Base-by-base conservation (phyloP, 2,888 invertebrate genomes). In the Macrophya annulata region DNA sequence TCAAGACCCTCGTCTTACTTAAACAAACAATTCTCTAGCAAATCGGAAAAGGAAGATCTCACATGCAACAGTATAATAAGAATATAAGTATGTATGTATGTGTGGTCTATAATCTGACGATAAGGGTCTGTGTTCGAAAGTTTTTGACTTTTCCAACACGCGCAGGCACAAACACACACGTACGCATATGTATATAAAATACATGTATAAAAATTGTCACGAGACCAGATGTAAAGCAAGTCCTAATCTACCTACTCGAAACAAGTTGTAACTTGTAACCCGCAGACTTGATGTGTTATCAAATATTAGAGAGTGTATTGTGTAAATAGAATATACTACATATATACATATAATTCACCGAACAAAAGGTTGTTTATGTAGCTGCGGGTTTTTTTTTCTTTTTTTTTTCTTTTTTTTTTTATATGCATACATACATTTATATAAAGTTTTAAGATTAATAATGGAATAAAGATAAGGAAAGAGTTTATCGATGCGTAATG, bases 21-120 rank as follows among this genome's bases (percentile, higher is more conserved):
- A 81, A 81, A 62, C 81, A 81, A 81, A 81, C 81, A 81, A 62
- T 81, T 40, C 25, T 43, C 62, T 51, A 62, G 72, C n/a, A 81
- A 81, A 81, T 81, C 81, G 81, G 81, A 62, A 81, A 62, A 62
- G 43, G 37, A 68, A 68, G 15, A 68, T 68, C 68, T 68, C 17
- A 17, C 17, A 68, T 68, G 68, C 68, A 31, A 21, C 25, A 25
- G 25, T 31, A 62, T 55, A 55, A 25, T 62, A 62, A 12, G 48
- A 10, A 62, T 62, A 62, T 25, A 21, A 21, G 25, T 25, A 62
- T 3, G 12, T 25, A 25, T 31, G 65, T n/a, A 43, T n/a, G 45
- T 74, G n/a, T 45, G 45, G 40, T 71, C 31, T 68, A 71, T 71
- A 71, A 71, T 71, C 71, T 71, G 17, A n/a, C 45, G 10, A 48